Evolutionary conservation across 2,888 invertebrate species (phyloP).

Genomic region (Conomelus anceps): DNA sequence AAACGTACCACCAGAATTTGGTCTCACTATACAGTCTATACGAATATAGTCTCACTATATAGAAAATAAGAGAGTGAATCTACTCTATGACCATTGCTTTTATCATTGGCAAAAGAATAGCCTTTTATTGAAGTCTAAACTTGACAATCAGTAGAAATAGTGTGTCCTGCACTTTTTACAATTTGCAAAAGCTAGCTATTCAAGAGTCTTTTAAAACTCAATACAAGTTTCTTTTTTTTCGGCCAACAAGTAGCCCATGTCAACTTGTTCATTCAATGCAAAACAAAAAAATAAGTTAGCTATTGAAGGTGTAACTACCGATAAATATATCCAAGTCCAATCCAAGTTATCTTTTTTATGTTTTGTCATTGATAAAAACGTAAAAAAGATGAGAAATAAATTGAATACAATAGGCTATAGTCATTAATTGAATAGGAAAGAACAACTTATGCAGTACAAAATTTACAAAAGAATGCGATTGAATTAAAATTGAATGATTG

Average conservation of each 20-base stretch:
- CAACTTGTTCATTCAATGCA: not conserved
- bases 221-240: not conserved
- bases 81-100: too few species aligned
- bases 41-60: too few species aligned
- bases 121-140: too few species aligned
- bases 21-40: too few species aligned
- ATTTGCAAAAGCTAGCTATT: not conserved
- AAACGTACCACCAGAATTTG: too few species aligned
- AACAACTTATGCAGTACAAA: not conserved
- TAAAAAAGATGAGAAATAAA: too few species aligned
- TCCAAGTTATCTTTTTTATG: not conserved
- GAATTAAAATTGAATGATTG: too few species aligned
- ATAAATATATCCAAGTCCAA: not conserved
- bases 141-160: not conserved
- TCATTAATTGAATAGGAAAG: not conserved
- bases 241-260: not conserved
- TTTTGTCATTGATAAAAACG: not conserved
- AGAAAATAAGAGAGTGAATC: too few species aligned
- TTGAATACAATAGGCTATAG: too few species aligned
- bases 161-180: not conserved
- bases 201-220: not conserved
- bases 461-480: too few species aligned
- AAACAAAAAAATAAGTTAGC: not conserved
- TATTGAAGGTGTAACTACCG: not conserved
- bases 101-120: too few species aligned